Evolutionary conservation across 2,888 invertebrate genomes (phyloP).

Genomic region (Sinohyriopsis cumingii): DNA sequence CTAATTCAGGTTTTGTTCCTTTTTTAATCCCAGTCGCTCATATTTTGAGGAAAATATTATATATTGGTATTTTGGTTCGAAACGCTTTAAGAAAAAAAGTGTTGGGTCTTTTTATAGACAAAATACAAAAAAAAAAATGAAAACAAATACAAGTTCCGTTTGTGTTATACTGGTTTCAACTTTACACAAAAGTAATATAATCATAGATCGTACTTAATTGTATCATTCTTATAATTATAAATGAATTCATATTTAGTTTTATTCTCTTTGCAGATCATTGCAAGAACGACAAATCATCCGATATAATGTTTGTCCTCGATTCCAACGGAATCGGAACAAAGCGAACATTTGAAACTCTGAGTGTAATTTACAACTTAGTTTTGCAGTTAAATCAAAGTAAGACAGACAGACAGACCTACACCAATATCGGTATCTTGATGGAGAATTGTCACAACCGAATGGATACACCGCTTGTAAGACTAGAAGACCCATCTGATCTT

Average conservation of each 20-base stretch:
- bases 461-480: background rate
- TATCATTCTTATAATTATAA: background rate
- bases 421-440: background rate
- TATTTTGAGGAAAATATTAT: no score
- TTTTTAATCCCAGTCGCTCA: no score
- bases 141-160: no score
- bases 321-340: conserved; percentile 16
- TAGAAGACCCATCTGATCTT: background rate
- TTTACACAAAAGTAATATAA: no score
- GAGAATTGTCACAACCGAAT: background rate
- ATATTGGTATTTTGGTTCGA: no score
- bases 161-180: no score
- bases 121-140: background rate
- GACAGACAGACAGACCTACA: no score
- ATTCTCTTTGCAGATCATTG: conserved; percentile 15
- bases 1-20: no score
- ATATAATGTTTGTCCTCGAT: conserved; percentile 36
- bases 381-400: no score
- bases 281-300: conserved; percentile 13
- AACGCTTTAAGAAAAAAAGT: background rate
- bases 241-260: background rate
- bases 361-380: conserved; percentile 11
- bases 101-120: background rate
- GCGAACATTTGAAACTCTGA: conserved; percentile 8
- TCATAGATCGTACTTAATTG: no score